phyloP scores from a whole-genome alignment of 64 coral and sea anemone genomes.

The Stichodactyla helianthus region DNA sequence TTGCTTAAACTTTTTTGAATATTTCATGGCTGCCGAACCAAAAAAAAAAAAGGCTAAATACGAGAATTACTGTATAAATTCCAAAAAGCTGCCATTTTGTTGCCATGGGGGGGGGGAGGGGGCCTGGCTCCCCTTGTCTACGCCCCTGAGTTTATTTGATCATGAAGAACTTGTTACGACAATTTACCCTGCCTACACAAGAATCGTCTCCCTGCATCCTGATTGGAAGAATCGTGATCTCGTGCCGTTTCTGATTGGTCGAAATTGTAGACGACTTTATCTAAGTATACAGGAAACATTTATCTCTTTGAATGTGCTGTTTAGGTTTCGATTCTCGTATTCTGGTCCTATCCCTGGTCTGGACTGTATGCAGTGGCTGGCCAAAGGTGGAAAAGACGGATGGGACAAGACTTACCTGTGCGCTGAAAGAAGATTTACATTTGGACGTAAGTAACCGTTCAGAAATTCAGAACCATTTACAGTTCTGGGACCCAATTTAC shows the following conservation, averaged over 20 bases:
- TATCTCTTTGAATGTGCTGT: not conserved
- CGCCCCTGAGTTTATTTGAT: too few relatives aligned
- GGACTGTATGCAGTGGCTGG: slow-evolving; percentile 71
- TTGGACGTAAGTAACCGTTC: not conserved
- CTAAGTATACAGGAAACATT: too few relatives aligned
- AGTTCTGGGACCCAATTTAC: too few relatives aligned
- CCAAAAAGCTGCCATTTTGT: too few relatives aligned
- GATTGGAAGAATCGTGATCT: not conserved
- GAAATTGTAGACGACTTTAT: too few relatives aligned
- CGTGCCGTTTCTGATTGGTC: not conserved
- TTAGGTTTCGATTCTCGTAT: slow-evolving; percentile 77
- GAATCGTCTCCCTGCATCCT: not conserved
- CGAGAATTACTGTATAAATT: too few relatives aligned
- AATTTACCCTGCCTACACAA: too few relatives aligned
- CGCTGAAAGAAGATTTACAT: not conserved
- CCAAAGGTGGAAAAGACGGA: slow-evolving; percentile 60
- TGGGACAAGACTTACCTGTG: slow-evolving; percentile 88
- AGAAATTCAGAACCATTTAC: not conserved
- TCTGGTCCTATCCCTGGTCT: slow-evolving; percentile 39
- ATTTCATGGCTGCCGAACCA: not conserved
- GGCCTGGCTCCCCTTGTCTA: too few relatives aligned
- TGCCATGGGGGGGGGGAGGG: too few relatives aligned
- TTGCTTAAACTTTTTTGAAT: not conserved
- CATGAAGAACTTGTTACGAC: too few relatives aligned
- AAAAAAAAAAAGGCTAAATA: too few relatives aligned